Percentiles rank a stretch among this genome's conserved stretches.
Evolutionary conservation across 2,888 invertebrate genomes (phyloP).

Genomic region (Sisyra nigra): DNA sequence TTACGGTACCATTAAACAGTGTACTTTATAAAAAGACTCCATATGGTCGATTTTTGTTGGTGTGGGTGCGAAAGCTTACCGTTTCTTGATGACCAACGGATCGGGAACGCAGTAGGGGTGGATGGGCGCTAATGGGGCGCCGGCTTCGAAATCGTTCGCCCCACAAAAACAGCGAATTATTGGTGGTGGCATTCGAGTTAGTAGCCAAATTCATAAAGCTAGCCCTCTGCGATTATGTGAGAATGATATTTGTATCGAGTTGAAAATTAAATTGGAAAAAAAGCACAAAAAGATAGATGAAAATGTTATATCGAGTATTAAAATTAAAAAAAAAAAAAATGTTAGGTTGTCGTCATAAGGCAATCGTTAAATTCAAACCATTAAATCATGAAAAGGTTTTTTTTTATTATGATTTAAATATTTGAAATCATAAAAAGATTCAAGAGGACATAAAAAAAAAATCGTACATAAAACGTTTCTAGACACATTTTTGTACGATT

Average conservation of each 20-base stretch:
- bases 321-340: constrained; percentile 1
- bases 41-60: too few relatives aligned
- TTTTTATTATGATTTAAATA: too few relatives aligned
- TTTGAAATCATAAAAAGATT: too few relatives aligned
- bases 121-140: not conserved
- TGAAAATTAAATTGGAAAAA: not conserved
- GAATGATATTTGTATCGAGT: not conserved
- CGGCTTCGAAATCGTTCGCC: not conserved
- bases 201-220: constrained; percentile 8
- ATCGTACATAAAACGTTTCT: too few relatives aligned
- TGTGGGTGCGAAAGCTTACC: constrained; percentile 3
- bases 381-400: too few relatives aligned
- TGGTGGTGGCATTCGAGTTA: not conserved
- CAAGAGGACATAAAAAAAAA: too few relatives aligned
- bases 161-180: not conserved
- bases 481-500: too few relatives aligned
- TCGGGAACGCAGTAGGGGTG: constrained; percentile 2
- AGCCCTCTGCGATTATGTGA: constrained; percentile 4
- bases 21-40: too few relatives aligned
- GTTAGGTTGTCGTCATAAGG: constrained; percentile 6
- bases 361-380: constrained; percentile 9
- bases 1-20: too few relatives aligned
- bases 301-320: not conserved
- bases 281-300: not conserved
- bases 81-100: constrained; percentile 5